Conservation (phyloP, 2,797 vertebrate species). For the Trachops cirrhosus region DNA sequence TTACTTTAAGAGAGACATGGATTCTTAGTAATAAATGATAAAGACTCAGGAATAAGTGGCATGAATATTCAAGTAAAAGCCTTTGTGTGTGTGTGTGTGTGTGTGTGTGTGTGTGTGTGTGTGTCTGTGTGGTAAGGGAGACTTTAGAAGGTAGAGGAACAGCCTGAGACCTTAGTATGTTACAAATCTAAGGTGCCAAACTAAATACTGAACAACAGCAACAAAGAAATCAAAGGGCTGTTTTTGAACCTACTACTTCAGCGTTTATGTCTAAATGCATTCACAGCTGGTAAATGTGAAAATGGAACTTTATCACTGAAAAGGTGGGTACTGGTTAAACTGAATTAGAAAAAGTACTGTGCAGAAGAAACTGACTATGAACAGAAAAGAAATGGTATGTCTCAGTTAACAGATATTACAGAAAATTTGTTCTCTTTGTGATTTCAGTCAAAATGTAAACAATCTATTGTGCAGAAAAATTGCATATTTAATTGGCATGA, state of each 20-base stretch:
- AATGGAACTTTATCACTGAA: constrained; percentile 34
- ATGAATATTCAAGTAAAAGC: constrained; percentile 63
- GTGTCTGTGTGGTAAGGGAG: background rate
- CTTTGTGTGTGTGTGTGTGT: background rate
- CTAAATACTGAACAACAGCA: constrained; percentile 62
- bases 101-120: background rate
- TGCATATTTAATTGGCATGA: constrained; percentile 27
- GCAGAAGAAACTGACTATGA: constrained; percentile 62
- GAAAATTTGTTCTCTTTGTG: constrained; percentile 51
- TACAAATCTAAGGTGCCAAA: constrained; percentile 54
- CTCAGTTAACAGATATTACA: constrained; percentile 55
- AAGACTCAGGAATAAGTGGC: background rate
- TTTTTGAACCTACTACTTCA: constrained; percentile 56
- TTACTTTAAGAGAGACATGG: constrained; percentile 61
- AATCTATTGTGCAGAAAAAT: constrained; percentile 53
- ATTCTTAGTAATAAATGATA: constrained; percentile 56
- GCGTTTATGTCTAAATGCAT: constrained; percentile 46
- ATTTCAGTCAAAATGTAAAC: constrained; percentile 60
- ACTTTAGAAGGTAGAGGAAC: background rate
- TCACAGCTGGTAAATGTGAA: constrained; percentile 54
- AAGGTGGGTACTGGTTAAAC: background rate
- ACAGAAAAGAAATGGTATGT: constrained; percentile 45
- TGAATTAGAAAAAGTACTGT: constrained; percentile 54
- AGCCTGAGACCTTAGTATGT: background rate
- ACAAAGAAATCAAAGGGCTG: constrained; percentile 54